Conservation (phyloP, 2,797 vertebrate genomes). For the Semotilus atromaculatus region DNA sequence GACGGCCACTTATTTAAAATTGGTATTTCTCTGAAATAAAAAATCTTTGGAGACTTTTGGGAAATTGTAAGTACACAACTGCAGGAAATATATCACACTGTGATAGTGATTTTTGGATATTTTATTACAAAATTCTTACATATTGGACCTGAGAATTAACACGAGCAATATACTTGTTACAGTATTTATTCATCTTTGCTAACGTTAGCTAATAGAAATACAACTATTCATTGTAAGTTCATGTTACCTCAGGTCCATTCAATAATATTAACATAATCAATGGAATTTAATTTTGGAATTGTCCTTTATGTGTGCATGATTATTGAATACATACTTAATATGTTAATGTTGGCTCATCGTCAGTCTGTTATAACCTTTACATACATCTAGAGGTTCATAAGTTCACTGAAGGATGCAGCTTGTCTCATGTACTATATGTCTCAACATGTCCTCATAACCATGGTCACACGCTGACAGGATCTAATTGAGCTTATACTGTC, state of each 20-base stretch:
- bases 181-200: not conserved
- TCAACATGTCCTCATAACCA: not conserved
- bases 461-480: not conserved
- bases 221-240: not conserved
- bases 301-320: not conserved
- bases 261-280: not conserved
- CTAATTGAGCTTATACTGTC: slow-evolving; percentile 14
- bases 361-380: not conserved
- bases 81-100: too few relatives aligned
- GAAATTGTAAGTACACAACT: too few relatives aligned
- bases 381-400: not conserved
- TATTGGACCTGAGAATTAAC: not conserved
- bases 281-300: not conserved
- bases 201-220: not conserved
- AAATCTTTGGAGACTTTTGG: too few relatives aligned
- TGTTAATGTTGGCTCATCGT: not conserved
- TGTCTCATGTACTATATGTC: slow-evolving; percentile 16
- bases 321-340: not conserved
- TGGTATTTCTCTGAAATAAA: too few relatives aligned
- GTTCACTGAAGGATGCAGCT: not conserved
- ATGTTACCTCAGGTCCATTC: not conserved
- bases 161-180: not conserved
- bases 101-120: too few relatives aligned
- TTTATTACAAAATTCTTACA: too few relatives aligned
- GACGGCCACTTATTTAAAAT: too few relatives aligned